Evolutionary conservation across 2,888 invertebrate genomes (phyloP).

Genomic region (Rosalia funebris): DNA sequence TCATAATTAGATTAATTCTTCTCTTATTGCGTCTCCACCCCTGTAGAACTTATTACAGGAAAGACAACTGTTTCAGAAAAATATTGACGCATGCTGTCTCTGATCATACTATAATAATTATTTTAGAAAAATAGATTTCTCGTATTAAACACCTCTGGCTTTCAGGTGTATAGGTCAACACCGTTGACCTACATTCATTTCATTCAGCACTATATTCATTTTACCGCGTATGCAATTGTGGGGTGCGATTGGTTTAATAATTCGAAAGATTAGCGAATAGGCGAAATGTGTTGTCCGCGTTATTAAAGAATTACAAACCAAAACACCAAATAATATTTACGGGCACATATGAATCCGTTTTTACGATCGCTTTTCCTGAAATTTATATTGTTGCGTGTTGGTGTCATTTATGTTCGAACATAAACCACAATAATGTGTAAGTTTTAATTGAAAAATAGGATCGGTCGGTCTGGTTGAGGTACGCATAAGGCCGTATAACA

Average conservation of each 20-base stretch:
- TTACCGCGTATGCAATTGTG: too few species aligned
- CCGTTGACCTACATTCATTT: too few species aligned
- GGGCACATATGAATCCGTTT: conserved; percentile 31
- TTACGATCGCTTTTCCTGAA: conserved; percentile 33
- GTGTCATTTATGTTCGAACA: conserved; percentile 41
- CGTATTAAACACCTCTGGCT: too few species aligned
- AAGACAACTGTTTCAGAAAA: too few species aligned
- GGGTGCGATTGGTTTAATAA: neutral
- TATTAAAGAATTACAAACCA: conserved; percentile 14
- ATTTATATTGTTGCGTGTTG: conserved; percentile 41
- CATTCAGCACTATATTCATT: too few species aligned
- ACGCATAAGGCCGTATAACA: conserved; percentile 51
- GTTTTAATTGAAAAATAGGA: conserved; percentile 43
- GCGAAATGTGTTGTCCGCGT: neutral
- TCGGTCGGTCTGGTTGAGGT: conserved; percentile 28
- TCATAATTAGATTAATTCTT: too few species aligned
- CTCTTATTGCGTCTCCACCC: too few species aligned
- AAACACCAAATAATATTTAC: conserved; percentile 23
- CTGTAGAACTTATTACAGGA: too few species aligned
- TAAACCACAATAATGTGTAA: conserved; percentile 41
- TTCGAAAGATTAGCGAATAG: neutral
- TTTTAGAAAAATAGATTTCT: too few species aligned
- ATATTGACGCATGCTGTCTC: too few species aligned
- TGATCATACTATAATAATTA: too few species aligned
- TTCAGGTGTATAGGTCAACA: too few species aligned